phyloP scores from a whole-genome alignment of 2,888 invertebrate genomes.

The Syritta pipiens region DNA sequence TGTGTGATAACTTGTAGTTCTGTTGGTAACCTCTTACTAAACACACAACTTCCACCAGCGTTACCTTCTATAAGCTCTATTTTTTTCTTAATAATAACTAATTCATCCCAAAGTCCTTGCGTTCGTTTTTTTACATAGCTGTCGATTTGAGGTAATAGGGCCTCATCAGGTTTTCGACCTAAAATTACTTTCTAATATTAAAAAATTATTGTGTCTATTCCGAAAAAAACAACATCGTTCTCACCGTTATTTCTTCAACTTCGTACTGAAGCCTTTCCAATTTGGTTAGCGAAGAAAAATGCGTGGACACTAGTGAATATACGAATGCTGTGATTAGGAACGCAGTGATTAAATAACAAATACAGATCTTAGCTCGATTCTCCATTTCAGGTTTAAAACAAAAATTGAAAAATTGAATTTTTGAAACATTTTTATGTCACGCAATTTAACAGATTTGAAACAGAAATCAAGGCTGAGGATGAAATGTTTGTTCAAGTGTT shows the following conservation, averaged over 20 bases:
- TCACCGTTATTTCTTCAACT: constrained; percentile 72
- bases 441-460: not conserved
- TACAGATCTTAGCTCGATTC: constrained; percentile 67
- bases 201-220: not conserved
- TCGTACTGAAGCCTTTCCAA: constrained; percentile 70
- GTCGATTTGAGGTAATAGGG: constrained; percentile 35
- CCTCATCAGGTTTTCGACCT: constrained; percentile 27
- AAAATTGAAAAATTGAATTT: constrained; percentile 19
- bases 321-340: constrained; percentile 70
- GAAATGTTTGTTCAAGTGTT: no score
- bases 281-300: constrained; percentile 67
- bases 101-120: constrained; percentile 47
- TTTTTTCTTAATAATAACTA: constrained; percentile 26
- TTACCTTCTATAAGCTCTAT: constrained; percentile 21
- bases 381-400: constrained; percentile 57
- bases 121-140: constrained; percentile 39
- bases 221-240: not conserved
- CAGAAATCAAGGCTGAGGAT: not conserved
- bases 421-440: constrained; percentile 3
- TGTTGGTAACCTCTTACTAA: not conserved
- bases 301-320: constrained; percentile 66
- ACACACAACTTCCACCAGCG: not conserved
- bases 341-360: constrained; percentile 70
- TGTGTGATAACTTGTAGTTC: constrained; percentile 1
- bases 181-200: constrained; percentile 47